Base-by-base conservation (phyloP, 2,113 vertebrate genomes). In the Eretmochelys imbricata region DNA sequence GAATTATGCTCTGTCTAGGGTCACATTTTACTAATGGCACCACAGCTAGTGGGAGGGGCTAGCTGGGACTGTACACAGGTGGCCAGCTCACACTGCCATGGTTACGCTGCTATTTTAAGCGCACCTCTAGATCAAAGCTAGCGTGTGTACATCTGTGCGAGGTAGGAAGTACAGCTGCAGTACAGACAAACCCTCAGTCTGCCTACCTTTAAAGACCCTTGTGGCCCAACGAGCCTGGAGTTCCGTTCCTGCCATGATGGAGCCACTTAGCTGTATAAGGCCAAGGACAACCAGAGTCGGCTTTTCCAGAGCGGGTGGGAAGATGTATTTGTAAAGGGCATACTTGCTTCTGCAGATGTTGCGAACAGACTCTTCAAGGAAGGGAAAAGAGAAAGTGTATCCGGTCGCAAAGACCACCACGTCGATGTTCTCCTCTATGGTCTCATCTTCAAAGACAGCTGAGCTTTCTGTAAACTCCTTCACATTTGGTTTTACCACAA, bases 191-290 rank as follows among this genome's bases (percentile, higher is more conserved):
- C 11, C 22, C 49, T 57, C 49, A 51, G 81, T 54, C 13, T 80
- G 78, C 55, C 31, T 97, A 99, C 99, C 99, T 97, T 98, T 96
- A 95, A 99, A 99, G n/a, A 99, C 97, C 85, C 98, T 98, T 0
- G 98, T 97, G 87, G 98, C 99, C 99, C 99, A 99, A n/a, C 99
- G 98, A 17, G 99, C 99, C 95, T 99, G 99, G 97, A 99, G 98
- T 97, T 99, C 99, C 76, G 98, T 96, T 51, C 90, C 88, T 13
- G 98, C 97, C 96, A 99, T 98, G 42, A 99, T 92, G 6, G 99
- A 98, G 17, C 99, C 99, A 0, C 85, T 97, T 10, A 98, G 75
- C 88, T 97, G 87, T 46, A 99, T 49, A 49, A 98, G 89, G 78
- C 99, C 99, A 1, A 99, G 95, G 88, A 99, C 31, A 50, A 99